Percentiles rank a stretch among this genome's conserved stretches.
Evolutionary conservation across 2,888 invertebrate species (phyloP).

Genomic region (Apotomis capreana): DNA sequence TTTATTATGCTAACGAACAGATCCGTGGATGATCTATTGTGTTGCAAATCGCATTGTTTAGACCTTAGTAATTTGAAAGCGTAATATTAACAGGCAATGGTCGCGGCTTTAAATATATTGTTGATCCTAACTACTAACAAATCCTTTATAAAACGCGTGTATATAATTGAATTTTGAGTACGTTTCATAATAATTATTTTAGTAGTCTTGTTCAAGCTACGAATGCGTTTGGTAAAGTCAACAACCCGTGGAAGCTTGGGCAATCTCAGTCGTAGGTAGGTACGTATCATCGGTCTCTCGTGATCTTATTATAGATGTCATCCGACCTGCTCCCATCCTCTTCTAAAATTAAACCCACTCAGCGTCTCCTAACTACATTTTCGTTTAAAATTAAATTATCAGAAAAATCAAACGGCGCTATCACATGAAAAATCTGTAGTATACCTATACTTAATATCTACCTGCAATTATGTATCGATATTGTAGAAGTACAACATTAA

Average conservation of each 20-base stretch:
- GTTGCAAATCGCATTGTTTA: not conserved
- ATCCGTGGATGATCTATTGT: not conserved
- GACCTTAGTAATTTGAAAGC: too few relatives aligned
- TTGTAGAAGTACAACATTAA: not conserved
- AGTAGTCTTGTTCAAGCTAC: slow-evolving; percentile 35
- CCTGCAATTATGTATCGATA: not conserved
- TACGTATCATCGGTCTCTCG: slow-evolving; percentile 76
- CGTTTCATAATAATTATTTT: slow-evolving; percentile 6
- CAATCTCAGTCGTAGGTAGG: slow-evolving; percentile 64
- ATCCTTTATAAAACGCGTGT: not conserved
- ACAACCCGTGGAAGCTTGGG: slow-evolving; percentile 78
- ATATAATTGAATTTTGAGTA: slow-evolving; percentile 3
- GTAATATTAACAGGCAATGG: not conserved
- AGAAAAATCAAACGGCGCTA: slow-evolving; percentile 52
- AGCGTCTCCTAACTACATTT: slow-evolving; percentile 61
- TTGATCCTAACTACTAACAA: not conserved
- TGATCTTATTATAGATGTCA: slow-evolving; percentile 83
- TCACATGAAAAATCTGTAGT: not conserved
- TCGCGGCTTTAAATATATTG: not conserved
- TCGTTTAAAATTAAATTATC: slow-evolving; percentile 59
- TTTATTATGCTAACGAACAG: slow-evolving; percentile 13
- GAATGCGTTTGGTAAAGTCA: slow-evolving; percentile 64
- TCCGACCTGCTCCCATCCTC: slow-evolving; percentile 80
- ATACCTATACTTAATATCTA: not conserved
- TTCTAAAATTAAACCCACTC: slow-evolving; percentile 79